Percentiles rank a stretch among this genome's conserved stretches.
These are phyloP conservation scores for Dromius quadrimaculatus DNA, from an alignment of 2,888 invertebrate species.

Conservation along the genomic window DNA sequence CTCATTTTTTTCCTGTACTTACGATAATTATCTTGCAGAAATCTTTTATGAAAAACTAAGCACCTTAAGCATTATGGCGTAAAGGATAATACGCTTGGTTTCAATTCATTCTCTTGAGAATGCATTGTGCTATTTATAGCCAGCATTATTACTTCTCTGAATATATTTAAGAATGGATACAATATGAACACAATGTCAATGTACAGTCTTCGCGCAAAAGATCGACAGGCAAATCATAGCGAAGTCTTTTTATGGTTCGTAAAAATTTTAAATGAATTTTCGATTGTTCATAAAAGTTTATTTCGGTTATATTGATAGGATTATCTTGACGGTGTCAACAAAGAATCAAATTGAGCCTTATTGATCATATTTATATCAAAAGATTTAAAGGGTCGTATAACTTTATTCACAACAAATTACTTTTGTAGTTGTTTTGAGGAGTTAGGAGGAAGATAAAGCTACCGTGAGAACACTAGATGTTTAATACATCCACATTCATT, in stretches of 20 bases:
- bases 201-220: background rate
- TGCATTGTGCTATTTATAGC: slow-evolving; percentile 35
- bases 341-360: slow-evolving; percentile 24
- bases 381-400: too few species aligned
- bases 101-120: slow-evolving; percentile 18
- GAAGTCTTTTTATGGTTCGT: slow-evolving; percentile 18
- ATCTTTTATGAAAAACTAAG: too few species aligned
- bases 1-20: too few species aligned
- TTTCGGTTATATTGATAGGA: slow-evolving; percentile 34
- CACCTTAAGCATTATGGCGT: slow-evolving; percentile 19
- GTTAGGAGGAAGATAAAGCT: too few species aligned
- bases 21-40: too few species aligned
- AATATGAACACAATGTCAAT: slow-evolving; percentile 35
- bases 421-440: too few species aligned
- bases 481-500: too few species aligned
- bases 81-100: slow-evolving; percentile 7
- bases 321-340: slow-evolving; percentile 18
- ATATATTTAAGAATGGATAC: slow-evolving; percentile 40
- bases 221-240: slow-evolving; percentile 13
- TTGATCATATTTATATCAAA: too few species aligned
- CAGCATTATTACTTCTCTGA: slow-evolving; percentile 35
- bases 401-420: too few species aligned
- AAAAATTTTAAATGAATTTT: slow-evolving; percentile 40
- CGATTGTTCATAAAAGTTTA: slow-evolving; percentile 33
- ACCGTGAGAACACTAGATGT: too few species aligned